Evolutionary conservation across 2,888 invertebrate species (phyloP), one percentile per base, ranked within the genome.

Genomic region (Agriopis leucophaearia): DNA sequence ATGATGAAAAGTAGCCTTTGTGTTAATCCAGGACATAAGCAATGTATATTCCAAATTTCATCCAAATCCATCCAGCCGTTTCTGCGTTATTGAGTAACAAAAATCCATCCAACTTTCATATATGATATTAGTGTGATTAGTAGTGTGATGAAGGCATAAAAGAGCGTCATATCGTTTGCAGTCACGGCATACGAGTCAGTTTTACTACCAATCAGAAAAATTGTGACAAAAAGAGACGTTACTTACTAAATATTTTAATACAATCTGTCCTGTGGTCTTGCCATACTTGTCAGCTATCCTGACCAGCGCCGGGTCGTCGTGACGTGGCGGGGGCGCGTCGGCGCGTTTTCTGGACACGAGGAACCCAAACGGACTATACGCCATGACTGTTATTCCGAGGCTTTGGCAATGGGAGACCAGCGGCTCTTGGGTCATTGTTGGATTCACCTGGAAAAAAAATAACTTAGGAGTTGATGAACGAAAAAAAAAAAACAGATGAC

Each of bases 331-430:
- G 73, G 82, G 94, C 75, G 74, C 94, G 9, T 79, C 73, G 0
- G 74, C 50, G 0, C 57, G 55, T 0, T 80, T 78, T 15, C 91
- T 79, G 4, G 87, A 77, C 0, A 92, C 91, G 27, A 91, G 69
- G 77, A 84, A 91, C 78, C 78, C 96, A 88, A 98, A 94, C 0
- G 97, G 97, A 73, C 96, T 96, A 88, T 96, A 98, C 0, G 94
- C 97, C 85, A 95, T 96, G 63, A 98, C 87, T 0, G 94, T 90
- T 35, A 98, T 95, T 9, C 92, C 95, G 16, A 94, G 92, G 35
- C 94, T 87, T 66, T 95, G 95, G 84, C 97, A 97, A 77, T 96
- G 97, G 3, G 95, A 86, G 1, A 96, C 95, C 51, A 98, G 81
- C 42, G 95, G 92, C 73, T 95, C 95, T 82, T 97, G 96, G 52